Percentiles rank a stretch among this genome's conserved stretches.
phyloP scores from a whole-genome alignment of 2,797 vertebrate genomes.

The Varecia variegata region DNA sequence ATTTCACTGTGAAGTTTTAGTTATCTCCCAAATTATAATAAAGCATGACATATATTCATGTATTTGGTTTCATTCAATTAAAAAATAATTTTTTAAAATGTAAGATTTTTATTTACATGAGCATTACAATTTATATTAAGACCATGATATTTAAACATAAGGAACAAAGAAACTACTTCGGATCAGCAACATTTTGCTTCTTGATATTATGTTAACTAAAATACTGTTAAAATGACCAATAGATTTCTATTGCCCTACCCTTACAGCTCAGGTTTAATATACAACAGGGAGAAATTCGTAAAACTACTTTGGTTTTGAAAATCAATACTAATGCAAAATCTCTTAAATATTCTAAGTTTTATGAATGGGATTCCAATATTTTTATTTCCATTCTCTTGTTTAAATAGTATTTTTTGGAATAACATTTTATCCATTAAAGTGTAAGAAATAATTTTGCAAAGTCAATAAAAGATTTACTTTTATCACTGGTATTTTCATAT shows the following conservation, averaged over 20 bases:
- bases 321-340: constrained; percentile 10
- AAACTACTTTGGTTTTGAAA: constrained; percentile 31
- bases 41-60: constrained; percentile 42
- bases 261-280: constrained; percentile 17
- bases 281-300: constrained; percentile 30
- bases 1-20: constrained; percentile 62
- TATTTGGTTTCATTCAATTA: constrained; percentile 38
- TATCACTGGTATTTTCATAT: constrained; percentile 79
- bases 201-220: constrained; percentile 59
- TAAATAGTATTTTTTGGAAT: constrained; percentile 12
- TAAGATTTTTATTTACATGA: constrained; percentile 57
- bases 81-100: constrained; percentile 30
- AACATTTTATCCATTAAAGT: constrained; percentile 40
- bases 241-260: constrained; percentile 23
- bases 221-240: constrained; percentile 17
- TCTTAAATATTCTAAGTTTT: constrained; percentile 27
- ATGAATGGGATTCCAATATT: background rate
- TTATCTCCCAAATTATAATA: constrained; percentile 51
- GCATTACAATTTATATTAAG: constrained; percentile 48
- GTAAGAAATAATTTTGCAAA: constrained; percentile 73
- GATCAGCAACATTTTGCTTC: background rate
- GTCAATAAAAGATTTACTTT: constrained; percentile 76
- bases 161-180: constrained; percentile 57
- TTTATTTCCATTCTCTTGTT: constrained; percentile 32
- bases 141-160: constrained; percentile 48